phyloP scores from a whole-genome alignment of 2,113 vertebrate species.

The Rhinolophus sinicus region DNA sequence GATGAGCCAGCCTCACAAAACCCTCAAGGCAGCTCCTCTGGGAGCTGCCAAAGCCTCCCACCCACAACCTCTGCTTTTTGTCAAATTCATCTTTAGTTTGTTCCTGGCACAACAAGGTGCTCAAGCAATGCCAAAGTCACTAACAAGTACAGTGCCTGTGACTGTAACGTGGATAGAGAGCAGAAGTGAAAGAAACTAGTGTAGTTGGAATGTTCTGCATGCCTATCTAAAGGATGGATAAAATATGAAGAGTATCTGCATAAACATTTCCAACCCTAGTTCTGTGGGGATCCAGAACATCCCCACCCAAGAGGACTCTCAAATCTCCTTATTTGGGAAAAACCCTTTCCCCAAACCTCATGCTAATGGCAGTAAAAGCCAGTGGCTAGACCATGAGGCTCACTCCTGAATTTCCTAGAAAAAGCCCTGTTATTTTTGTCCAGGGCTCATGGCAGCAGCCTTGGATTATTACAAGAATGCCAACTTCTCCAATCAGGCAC shows the following conservation, averaged over 20 bases:
- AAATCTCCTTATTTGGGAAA: constrained; percentile 38
- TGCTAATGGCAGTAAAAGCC: not conserved
- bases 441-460: constrained; percentile 3
- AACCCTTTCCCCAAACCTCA: not conserved
- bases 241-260: not conserved
- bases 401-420: not conserved
- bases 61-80: constrained; percentile 59
- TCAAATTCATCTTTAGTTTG: constrained; percentile 54
- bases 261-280: not conserved
- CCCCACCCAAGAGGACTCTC: not conserved
- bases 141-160: not conserved
- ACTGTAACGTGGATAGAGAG: not conserved
- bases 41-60: constrained; percentile 47
- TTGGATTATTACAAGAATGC: not conserved
- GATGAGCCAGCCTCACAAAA: constrained; percentile 4
- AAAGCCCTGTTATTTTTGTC: constrained; percentile 40
- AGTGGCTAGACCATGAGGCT: not conserved
- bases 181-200: not conserved
- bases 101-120: constrained; percentile 57
- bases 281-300: not conserved
- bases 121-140: constrained; percentile 54
- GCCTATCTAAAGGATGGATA: not conserved
- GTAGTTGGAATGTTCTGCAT: not conserved
- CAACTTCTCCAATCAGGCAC: constrained; percentile 9
- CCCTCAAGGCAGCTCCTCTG: not conserved